These are phyloP conservation scores for Picathartes gymnocephalus DNA, from an alignment of 2,113 vertebrate genomes.

Conservation along the genomic window DNA sequence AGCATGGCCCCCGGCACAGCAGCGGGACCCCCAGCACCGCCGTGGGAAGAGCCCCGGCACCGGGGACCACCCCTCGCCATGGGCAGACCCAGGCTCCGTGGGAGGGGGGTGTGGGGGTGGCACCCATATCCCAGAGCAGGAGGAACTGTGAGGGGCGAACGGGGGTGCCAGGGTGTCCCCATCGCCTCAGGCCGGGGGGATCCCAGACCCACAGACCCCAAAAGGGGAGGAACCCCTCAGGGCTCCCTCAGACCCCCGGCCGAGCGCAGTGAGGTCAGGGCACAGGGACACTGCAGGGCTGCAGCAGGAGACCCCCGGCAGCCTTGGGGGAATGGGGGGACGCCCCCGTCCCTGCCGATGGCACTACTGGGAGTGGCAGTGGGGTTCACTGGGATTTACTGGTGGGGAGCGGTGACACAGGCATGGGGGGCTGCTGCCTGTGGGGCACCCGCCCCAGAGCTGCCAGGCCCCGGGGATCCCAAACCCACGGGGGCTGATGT, in stretches of 20 bases:
- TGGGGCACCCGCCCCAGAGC: background rate
- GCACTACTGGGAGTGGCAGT: background rate
- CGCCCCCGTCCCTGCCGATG: accelerated
- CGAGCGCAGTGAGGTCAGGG: background rate
- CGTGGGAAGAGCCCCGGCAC: background rate
- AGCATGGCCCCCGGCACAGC: background rate
- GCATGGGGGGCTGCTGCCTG: too few species aligned
- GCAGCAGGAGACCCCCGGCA: background rate
- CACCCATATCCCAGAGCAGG: background rate
- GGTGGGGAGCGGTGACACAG: background rate
- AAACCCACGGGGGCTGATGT: too few species aligned
- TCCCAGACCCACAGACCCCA: background rate
- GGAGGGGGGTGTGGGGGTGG: background rate
- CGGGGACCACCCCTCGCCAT: accelerated
- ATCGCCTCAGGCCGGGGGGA: background rate
- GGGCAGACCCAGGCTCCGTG: background rate
- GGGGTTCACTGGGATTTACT: background rate
- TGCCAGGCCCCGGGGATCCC: background rate
- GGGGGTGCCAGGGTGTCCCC: background rate
- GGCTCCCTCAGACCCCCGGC: background rate
- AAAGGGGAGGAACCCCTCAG: background rate
- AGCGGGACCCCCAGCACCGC: background rate
- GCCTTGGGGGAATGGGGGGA: background rate
- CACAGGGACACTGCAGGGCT: background rate
- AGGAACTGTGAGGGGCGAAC: background rate